Conservation (phyloP, 2,113 vertebrate genomes). For the Larimichthys polyactis region DNA sequence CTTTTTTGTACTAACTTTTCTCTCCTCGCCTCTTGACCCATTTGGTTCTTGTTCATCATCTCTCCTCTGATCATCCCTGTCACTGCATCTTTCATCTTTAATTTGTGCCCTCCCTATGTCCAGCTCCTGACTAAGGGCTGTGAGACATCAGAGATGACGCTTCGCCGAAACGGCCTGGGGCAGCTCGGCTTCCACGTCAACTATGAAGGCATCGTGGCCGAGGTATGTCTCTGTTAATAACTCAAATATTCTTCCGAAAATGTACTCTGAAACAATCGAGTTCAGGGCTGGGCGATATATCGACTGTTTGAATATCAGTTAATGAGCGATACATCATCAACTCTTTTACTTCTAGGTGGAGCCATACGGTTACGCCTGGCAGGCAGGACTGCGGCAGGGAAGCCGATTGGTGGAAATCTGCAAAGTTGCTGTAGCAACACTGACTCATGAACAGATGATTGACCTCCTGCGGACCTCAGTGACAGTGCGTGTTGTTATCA, state of each 20-base stretch:
- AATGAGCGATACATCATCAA: not conserved
- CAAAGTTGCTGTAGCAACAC: constrained; percentile 95
- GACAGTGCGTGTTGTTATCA: constrained; percentile 95
- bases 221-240: constrained; percentile 72
- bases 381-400: constrained; percentile 96
- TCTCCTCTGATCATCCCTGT: not conserved
- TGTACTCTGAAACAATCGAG: not conserved
- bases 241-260: not conserved
- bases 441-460: constrained; percentile 99
- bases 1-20: not conserved
- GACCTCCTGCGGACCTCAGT: constrained; percentile 96
- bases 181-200: constrained; percentile 99
- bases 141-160: constrained; percentile 96
- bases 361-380: constrained; percentile 98
- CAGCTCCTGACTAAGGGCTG: constrained; percentile 96
- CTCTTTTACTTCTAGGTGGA: constrained; percentile 81
- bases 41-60: not conserved
- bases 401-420: constrained; percentile 98
- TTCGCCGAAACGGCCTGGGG: constrained; percentile 95
- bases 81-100: not conserved
- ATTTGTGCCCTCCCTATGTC: not conserved
- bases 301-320: not conserved
- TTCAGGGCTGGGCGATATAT: no score
- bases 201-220: constrained; percentile 98
- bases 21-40: not conserved